Evolutionary conservation across 2,113 vertebrate species (phyloP).

Genomic region (Cyanistes caeruleus): DNA sequence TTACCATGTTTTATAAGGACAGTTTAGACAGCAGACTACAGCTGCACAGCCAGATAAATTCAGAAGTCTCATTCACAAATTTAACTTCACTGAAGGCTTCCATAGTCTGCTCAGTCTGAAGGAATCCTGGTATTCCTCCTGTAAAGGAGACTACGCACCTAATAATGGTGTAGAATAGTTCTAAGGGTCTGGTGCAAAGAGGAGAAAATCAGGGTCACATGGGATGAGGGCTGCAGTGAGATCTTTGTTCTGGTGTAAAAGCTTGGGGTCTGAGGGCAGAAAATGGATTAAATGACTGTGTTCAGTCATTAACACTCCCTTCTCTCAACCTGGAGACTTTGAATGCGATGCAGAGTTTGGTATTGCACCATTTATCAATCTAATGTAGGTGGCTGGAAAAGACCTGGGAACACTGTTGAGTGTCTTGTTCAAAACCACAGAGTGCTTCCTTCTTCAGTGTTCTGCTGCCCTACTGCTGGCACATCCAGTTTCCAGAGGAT

Average conservation of each 20-base stretch:
- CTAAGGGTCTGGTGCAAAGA: not conserved
- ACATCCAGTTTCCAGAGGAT: not conserved
- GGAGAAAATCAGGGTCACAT: rapidly evolving
- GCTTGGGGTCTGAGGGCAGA: rapidly evolving
- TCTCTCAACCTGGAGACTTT: not conserved
- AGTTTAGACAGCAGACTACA: not conserved
- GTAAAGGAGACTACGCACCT: not conserved
- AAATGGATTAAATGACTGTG: not conserved
- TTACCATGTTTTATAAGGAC: not conserved
- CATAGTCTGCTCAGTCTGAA: not conserved
- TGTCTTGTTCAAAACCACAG: rapidly evolving
- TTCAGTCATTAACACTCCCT: not conserved
- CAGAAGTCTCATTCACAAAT: not conserved
- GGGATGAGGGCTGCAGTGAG: rapidly evolving
- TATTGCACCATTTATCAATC: not conserved
- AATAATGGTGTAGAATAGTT: not conserved
- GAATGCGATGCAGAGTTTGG: not conserved
- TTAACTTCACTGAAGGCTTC: not conserved
- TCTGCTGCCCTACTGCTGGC: not conserved
- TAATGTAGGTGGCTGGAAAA: not conserved
- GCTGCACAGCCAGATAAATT: not conserved
- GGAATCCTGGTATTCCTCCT: not conserved
- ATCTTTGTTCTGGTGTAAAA: not conserved
- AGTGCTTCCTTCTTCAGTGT: not conserved
- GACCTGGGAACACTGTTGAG: not conserved